Base-by-base conservation (phyloP, 2,113 vertebrate genomes). In the Arvicanthis niloticus region DNA sequence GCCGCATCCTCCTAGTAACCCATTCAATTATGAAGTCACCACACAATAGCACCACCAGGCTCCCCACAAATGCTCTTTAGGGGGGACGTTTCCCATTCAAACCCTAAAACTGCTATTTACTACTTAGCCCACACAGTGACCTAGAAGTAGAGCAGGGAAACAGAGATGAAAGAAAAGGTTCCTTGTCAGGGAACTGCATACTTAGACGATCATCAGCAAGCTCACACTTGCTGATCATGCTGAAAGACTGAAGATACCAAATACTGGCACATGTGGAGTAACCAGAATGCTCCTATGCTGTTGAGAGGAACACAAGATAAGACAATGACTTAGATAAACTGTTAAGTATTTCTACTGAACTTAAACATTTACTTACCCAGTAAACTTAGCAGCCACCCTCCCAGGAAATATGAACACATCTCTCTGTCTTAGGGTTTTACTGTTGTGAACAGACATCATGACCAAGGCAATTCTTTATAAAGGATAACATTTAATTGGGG, bases 231-330 rank as follows among this genome's bases (percentile, higher is more conserved):
- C 78, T 84, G 48, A 75, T 37, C 60, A 82, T 73, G 91, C 45
- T 84, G 81, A 89, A 93, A 96, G 91, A 95, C 77, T 91, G 84
- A 92, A 56, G 56, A 34, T 85, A 81, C 40, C 76, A 96, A 91
- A 86, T 82, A 90, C 51, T 87, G 75, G 89, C 90, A 91, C 94
- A 34, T 37, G 56, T 34, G 76, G 88, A 87, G n/a, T 51, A 94
- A 62, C 87, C 72, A 67, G n/a, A 91, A 89, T 37, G 67, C 91
- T 89, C 15, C 42, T 48, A 62, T 68, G 60, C 15, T 77, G 72
- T 60, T 82, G 78, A 16, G 78, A 77, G 88, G 40, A 89, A n/a
- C 40, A 62, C 45, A 70, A 89, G 89, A 92, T 73, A 19, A 62
- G 34, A 92, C 40, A 48, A n/a, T 31, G 89, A 89, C 58, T 94